These are phyloP conservation scores for Chaunax sp. DNA, from an alignment of 2,797 vertebrate genomes.

Conservation along the genomic window DNA sequence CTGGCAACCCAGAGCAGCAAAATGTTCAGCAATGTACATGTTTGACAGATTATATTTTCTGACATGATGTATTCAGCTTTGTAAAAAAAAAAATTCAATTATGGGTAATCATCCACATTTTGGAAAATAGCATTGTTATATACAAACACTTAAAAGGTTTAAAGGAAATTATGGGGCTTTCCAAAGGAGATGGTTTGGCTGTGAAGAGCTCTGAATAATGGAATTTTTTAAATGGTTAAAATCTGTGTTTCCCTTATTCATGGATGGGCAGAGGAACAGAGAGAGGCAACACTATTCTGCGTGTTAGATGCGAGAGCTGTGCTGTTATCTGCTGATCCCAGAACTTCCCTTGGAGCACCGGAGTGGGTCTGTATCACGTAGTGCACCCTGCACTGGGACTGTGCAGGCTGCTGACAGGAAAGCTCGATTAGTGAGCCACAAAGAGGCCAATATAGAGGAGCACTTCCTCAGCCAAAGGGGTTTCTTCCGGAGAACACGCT, in stretches of 20 bases:
- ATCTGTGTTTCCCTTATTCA: slow-evolving; percentile 71
- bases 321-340: slow-evolving; percentile 92
- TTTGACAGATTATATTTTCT: slow-evolving; percentile 2
- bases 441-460: slow-evolving; percentile 86
- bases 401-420: slow-evolving; percentile 88
- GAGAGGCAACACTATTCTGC: slow-evolving; percentile 65
- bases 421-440: slow-evolving; percentile 87
- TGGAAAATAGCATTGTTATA: slow-evolving; percentile 20
- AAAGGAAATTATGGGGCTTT: slow-evolving; percentile 54
- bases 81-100: slow-evolving; percentile 5
- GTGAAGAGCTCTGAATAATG: slow-evolving; percentile 52
- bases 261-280: slow-evolving; percentile 65
- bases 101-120: slow-evolving; percentile 7
- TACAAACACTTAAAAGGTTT: slow-evolving; percentile 1
- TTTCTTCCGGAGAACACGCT: slow-evolving; percentile 81
- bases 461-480: slow-evolving; percentile 84
- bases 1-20: slow-evolving; percentile 49
- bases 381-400: slow-evolving; percentile 73
- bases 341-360: slow-evolving; percentile 91
- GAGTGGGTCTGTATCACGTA: slow-evolving; percentile 85
- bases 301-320: slow-evolving; percentile 81
- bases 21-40: slow-evolving; percentile 16
- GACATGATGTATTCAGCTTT: slow-evolving; percentile 9
- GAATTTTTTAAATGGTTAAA: slow-evolving; percentile 57
- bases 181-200: slow-evolving; percentile 48